Evolutionary conservation across 2,113 vertebrate genomes (phyloP).

Genomic region (Tamias sibiricus): DNA sequence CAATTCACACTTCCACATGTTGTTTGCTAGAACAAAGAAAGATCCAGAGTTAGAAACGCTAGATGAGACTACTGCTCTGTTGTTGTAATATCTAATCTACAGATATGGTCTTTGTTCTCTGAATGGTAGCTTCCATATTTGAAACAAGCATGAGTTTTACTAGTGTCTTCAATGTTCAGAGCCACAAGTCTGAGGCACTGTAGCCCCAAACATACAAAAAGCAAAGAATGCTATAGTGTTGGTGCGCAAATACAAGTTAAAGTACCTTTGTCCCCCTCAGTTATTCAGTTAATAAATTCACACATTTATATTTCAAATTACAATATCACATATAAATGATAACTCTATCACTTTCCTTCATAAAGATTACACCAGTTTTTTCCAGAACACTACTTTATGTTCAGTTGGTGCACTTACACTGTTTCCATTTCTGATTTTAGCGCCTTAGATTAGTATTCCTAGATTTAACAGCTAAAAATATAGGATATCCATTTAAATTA

Average conservation of each 20-base stretch:
- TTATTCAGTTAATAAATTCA: too few species aligned
- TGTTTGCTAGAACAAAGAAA: constrained; percentile 21
- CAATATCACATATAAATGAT: too few species aligned
- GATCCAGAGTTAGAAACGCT: neutral
- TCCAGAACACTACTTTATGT: constrained; percentile 63
- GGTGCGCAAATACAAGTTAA: neutral
- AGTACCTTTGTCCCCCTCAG: too few species aligned
- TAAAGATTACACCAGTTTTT: neutral
- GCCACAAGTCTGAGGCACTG: neutral
- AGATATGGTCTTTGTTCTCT: constrained; percentile 6
- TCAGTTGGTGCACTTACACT: constrained; percentile 50
- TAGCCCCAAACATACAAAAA: neutral
- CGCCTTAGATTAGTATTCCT: neutral
- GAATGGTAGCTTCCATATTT: neutral
- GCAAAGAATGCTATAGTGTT: neutral
- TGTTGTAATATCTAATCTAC: neutral
- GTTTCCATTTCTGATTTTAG: constrained; percentile 6
- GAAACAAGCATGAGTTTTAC: neutral
- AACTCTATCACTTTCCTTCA: too few species aligned
- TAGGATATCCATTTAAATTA: neutral
- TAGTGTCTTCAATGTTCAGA: neutral
- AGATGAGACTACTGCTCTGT: neutral
- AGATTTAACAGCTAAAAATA: neutral
- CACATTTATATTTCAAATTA: too few species aligned
- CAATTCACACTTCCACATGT: neutral